Evolutionary conservation across 1,140 invertebrate species (phyloP).

Genomic region (Zaprionus inermis): DNA sequence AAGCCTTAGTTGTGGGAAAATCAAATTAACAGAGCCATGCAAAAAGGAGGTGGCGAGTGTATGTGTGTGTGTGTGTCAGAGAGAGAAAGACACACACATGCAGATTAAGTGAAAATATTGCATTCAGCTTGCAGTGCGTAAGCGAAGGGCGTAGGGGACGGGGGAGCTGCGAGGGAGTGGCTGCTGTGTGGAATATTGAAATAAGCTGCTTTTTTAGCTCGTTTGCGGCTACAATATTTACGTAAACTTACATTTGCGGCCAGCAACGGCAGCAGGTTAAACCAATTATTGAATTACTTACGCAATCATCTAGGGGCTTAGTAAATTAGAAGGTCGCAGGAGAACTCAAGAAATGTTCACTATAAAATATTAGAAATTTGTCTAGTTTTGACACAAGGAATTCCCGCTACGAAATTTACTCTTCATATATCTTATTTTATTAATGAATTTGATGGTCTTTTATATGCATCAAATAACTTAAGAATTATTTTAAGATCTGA

Average conservation of each 20-base stretch:
- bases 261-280: background rate
- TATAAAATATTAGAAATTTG: too few species aligned
- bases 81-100: background rate
- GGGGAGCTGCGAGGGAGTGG: background rate
- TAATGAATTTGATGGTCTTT: too few species aligned
- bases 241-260: background rate
- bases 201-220: slow-evolving; percentile 7
- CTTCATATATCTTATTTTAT: too few species aligned
- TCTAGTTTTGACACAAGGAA: too few species aligned
- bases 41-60: background rate
- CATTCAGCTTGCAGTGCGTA: background rate
- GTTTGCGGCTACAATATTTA: background rate
- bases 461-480: too few species aligned
- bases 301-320: too few species aligned
- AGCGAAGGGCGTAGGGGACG: too few species aligned
- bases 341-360: background rate
- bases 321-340: background rate
- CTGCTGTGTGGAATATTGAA: background rate
- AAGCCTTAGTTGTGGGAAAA: slow-evolving; percentile 30
- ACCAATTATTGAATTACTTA: slow-evolving; percentile 27
- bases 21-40: slow-evolving; percentile 43
- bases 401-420: too few species aligned
- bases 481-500: too few species aligned
- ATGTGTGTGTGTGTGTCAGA: background rate
- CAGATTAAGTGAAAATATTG: slow-evolving; percentile 37